Conservation (phyloP, 1,140 invertebrate genomes). For the Prorops nasuta region DNA sequence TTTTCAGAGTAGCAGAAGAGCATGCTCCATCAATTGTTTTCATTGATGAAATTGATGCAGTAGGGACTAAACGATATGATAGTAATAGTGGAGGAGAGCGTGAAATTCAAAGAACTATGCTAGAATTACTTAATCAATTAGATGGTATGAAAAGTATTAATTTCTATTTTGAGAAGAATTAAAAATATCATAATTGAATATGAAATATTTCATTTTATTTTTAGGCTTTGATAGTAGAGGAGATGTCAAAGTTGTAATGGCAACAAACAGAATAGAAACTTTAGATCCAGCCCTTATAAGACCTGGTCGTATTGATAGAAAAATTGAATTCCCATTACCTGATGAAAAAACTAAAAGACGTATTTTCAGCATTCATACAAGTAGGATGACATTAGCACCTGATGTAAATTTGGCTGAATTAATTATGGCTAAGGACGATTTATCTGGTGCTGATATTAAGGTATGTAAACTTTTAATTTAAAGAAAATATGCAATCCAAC, state of each 20-base stretch:
- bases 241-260: conserved; percentile 93
- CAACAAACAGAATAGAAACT: conserved; percentile 99
- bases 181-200: not conserved
- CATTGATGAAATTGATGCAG: conserved; percentile 99
- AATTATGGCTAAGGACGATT: conserved; percentile 99
- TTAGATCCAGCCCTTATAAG: conserved; percentile 97
- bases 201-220: conserved; percentile 5
- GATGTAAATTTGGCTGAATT: conserved; percentile 98
- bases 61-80: conserved; percentile 99
- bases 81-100: conserved; percentile 99
- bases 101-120: conserved; percentile 99
- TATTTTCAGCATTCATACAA: conserved; percentile 98
- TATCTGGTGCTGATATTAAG: conserved; percentile 94
- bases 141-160: conserved; percentile 83
- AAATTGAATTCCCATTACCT: conserved; percentile 98
- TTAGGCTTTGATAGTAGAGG: conserved; percentile 74
- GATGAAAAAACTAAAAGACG: conserved; percentile 98
- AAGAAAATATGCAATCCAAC: conserved; percentile 14
- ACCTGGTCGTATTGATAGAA: conserved; percentile 97
- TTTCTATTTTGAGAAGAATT: not conserved
- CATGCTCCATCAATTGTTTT: conserved; percentile 99
- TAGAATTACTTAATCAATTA: conserved; percentile 97
- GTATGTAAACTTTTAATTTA: conserved; percentile 41
- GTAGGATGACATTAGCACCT: conserved; percentile 94
- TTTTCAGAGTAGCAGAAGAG: conserved; percentile 98